These are phyloP conservation scores for Siderastrea radians DNA, from an alignment of 92 coral and sea anemone genomes.

Conservation along the genomic window DNA sequence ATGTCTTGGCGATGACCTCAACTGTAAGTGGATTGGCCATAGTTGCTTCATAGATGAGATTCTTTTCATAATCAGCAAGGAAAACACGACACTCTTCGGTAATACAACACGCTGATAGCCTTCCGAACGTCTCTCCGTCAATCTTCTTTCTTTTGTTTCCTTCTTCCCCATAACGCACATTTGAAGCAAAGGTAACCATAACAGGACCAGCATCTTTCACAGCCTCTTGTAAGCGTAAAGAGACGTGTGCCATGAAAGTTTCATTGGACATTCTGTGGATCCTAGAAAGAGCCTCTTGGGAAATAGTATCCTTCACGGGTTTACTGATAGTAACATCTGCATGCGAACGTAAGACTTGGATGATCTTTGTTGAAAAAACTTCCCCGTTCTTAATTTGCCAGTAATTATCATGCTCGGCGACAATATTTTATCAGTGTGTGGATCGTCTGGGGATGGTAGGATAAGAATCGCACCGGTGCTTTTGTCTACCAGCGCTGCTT, in stretches of 20 bases:
- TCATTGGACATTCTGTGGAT: constrained; percentile 25
- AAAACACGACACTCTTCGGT: constrained; percentile 19
- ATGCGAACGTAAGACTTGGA: constrained; percentile 44
- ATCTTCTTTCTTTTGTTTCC: constrained; percentile 28
- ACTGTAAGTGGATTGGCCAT: constrained; percentile 26
- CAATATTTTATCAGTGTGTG: no score
- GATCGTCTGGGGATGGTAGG: no score
- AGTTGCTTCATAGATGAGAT: constrained; percentile 29
- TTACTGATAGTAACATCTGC: constrained; percentile 28
- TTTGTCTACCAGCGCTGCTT: constrained; percentile 3
- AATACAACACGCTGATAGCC: constrained; percentile 22
- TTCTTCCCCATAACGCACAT: constrained; percentile 35
- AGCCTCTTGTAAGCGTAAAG: constrained; percentile 26
- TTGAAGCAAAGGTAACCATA: constrained; percentile 37
- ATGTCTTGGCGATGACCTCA: constrained; percentile 16
- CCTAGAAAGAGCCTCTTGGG: constrained; percentile 30
- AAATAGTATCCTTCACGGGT: constrained; percentile 29
- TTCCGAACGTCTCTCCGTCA: constrained; percentile 17
- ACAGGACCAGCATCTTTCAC: constrained; percentile 26
- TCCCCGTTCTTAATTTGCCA: constrained; percentile 32
- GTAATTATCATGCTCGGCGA: no score
- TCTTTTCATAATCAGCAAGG: constrained; percentile 20
- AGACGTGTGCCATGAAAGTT: constrained; percentile 32
- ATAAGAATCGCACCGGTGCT: neutral
- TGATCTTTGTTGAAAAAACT: constrained; percentile 31